Base-by-base conservation (phyloP, 2,113 vertebrate genomes). In the Cyprinus carpio region DNA sequence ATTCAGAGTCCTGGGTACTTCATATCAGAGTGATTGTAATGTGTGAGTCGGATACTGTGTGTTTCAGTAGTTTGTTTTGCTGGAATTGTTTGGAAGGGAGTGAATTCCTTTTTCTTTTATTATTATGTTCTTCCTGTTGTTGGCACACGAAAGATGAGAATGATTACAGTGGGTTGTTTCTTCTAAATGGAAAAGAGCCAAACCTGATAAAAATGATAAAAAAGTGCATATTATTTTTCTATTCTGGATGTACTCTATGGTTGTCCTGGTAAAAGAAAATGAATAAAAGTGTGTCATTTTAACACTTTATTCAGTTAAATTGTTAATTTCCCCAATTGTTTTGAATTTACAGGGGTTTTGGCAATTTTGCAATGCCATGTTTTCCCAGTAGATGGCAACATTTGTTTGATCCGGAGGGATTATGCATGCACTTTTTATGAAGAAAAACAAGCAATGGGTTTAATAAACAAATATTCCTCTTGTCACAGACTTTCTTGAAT, bases 141-240 rank as follows among this genome's bases (percentile, higher is more conserved):
- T 46, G 51, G 11, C 58, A 27, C 4, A 71, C 60, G 27, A 34
- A 74, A 49, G 37, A 78, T 58, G 46, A 77, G 79, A 76, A 56
- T 82, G 56, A 76, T 76, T 80, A 72, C 27, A 71, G 20, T 64
- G 79, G 40, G 58, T 65, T 75, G 40, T 81, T 78, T 65, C 75
- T 82, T 71, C 18, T 87, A 29, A 76, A 64, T 81, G 51, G 85
- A 85, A 79, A 89, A 89, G 79, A 92, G 86, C 76, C 90, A 87
- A 87, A 85, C 62, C 77, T 90, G 51, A 74, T 89, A 83, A 75
- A 88, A 87, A 81, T 85, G 88, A 88, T n/a, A n/a, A n/a, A n/a
- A n/a, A 34, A 89, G 86, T 89, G 87, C 88, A 81, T 91, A 93
- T 93, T 93, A 94, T 94, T 94, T 94, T 95, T 94, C 90, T 95